Evolutionary conservation across 2,888 invertebrate species (phyloP).

Genomic region (Drosophila recens): DNA sequence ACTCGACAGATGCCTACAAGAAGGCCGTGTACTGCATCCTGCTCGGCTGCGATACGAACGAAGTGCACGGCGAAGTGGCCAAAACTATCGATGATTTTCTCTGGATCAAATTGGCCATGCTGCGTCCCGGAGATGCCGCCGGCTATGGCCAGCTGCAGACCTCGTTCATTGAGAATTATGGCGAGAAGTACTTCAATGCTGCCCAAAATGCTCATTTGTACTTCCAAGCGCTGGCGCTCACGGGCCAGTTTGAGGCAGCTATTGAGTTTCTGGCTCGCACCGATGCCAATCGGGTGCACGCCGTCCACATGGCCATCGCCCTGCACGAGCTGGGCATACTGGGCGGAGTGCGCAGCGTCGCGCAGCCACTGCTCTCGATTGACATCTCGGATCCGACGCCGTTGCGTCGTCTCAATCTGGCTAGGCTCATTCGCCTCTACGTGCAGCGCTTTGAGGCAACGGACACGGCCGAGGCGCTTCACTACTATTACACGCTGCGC

Average conservation of each 20-base stretch:
- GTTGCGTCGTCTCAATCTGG: conserved; percentile 93
- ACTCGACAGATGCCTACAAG: conserved; percentile 95
- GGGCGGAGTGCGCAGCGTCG: conserved; percentile 90
- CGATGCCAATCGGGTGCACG: conserved; percentile 91
- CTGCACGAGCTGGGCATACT: conserved; percentile 94
- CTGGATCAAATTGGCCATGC: conserved; percentile 96
- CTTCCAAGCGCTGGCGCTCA: conserved; percentile 92
- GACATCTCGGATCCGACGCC: conserved; percentile 93
- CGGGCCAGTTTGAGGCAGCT: conserved; percentile 98
- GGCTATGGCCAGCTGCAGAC: conserved; percentile 93
- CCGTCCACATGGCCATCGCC: conserved; percentile 96
- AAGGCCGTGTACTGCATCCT: conserved; percentile 95
- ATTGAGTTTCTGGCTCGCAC: conserved; percentile 95
- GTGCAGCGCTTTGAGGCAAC: conserved; percentile 95
- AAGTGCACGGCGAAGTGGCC: conserved; percentile 95
- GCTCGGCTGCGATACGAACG: conserved; percentile 93
- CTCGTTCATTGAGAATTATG: conserved; percentile 93
- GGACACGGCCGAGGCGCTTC: conserved; percentile 95
- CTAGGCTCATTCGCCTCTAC: conserved; percentile 94
- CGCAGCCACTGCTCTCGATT: conserved; percentile 91
- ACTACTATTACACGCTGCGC: conserved; percentile 91
- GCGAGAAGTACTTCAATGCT: conserved; percentile 96
- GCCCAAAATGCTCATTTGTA: conserved; percentile 95
- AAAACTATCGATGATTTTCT: conserved; percentile 98
- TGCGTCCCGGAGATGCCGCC: conserved; percentile 88